A percentile compares a stretch with the other conserved stretches of the same genome.
These are phyloP conservation scores for Corapipo altera DNA, from an alignment of 2,113 vertebrate genomes.

Conservation along the genomic window DNA sequence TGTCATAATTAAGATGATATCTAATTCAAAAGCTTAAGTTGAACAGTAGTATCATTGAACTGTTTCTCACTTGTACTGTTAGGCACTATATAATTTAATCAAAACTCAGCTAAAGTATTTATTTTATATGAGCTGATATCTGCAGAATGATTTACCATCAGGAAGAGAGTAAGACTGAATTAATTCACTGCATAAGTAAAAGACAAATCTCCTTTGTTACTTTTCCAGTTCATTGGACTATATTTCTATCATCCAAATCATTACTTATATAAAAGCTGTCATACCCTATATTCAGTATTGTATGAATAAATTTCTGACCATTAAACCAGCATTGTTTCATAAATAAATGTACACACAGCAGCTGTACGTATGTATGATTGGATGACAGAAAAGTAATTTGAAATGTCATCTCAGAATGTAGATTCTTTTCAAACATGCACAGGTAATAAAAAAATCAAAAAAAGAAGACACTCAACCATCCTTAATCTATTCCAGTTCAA, in stretches of 20 bases:
- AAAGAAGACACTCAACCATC: background rate
- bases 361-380: background rate
- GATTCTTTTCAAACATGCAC: background rate
- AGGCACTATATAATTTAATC: background rate
- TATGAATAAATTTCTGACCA: background rate
- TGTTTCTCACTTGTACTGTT: background rate
- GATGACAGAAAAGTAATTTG: background rate
- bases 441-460: background rate
- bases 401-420: background rate
- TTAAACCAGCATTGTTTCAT: background rate
- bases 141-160: background rate
- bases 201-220: background rate
- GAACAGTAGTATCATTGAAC: background rate
- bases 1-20: background rate
- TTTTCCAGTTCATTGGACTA: background rate
- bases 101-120: background rate
- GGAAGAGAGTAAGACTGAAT: background rate
- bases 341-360: background rate
- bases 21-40: background rate
- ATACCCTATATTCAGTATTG: background rate
- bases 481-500: background rate
- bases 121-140: background rate
- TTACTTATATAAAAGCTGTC: background rate
- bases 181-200: background rate
- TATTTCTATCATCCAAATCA: background rate